Evolutionary conservation across 1,140 invertebrate species (phyloP).

Genomic region (Zaprionus davidi): DNA sequence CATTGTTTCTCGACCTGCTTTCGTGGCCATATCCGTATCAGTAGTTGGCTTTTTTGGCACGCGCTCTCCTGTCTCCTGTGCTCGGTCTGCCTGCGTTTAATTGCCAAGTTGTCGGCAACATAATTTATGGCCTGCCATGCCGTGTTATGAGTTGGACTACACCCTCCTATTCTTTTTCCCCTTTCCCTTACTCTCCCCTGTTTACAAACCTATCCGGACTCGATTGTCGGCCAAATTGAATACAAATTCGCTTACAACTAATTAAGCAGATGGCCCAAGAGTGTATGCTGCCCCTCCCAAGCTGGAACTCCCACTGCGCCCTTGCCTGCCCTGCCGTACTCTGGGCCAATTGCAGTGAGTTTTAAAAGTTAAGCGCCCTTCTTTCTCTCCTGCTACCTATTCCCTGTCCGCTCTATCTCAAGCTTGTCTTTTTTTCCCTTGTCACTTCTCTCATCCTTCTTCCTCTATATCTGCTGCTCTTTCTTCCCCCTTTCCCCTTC

Average conservation of each 20-base stretch:
- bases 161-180: not conserved
- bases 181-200: not conserved
- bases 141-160: constrained; percentile 55
- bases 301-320: not conserved
- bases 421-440: too few species aligned
- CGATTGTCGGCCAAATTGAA: constrained; percentile 64
- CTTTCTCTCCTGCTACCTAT: too few species aligned
- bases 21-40: constrained; percentile 35
- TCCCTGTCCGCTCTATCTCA: too few species aligned
- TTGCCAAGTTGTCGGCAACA: constrained; percentile 78
- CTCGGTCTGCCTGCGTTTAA: constrained; percentile 48
- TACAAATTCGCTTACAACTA: constrained; percentile 79
- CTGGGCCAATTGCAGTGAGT: constrained; percentile 3
- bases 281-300: not conserved
- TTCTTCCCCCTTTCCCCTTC: not conserved
- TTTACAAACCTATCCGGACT: not conserved
- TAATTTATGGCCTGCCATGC: constrained; percentile 71
- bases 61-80: constrained; percentile 26
- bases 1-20: not conserved
- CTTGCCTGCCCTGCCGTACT: not conserved
- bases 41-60: constrained; percentile 46
- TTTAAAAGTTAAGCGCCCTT: too few species aligned
- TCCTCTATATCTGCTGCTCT: not conserved
- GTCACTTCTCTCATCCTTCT: not conserved
- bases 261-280: constrained; percentile 57